Base-by-base conservation (phyloP, 2,113 vertebrate species). In the Hypocryptadius cinnamomeus region DNA sequence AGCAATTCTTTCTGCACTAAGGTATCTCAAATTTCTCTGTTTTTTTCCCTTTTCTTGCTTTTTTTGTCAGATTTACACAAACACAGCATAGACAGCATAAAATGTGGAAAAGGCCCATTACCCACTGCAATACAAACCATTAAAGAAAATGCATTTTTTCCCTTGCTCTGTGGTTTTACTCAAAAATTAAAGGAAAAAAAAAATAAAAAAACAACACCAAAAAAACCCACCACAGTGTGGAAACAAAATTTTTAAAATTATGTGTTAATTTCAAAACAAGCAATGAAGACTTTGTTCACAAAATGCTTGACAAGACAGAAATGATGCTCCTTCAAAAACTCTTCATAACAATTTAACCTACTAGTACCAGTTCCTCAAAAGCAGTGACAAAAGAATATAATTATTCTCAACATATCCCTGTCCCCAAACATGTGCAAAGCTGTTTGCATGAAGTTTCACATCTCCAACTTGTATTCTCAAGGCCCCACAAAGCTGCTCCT, bases 381-480 rank as follows among this genome's bases (percentile, higher is more conserved):
- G 15, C 1, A 37, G 13, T 14, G 25, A 42, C 6, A 4, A 7
- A 73, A 66, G 2, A 53, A 4, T 2, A 54, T 14, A 82, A 42
- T 45, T 73, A 35, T 25, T 54, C 25, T 37, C 15, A 74, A 13
- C 11, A 66, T 3, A 9, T 17, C 48, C 31, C 33, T 18, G 3
- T 40, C 50, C 18, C 35, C 23, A 44, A 8, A 5, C 4, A 35
- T 0, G 13, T 0, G 1, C 20, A 51, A 21, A 20, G 9, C 9
- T 79, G 35, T 45, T 90, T 48, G 9, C 35, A 39, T 2, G 3
- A 45, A 53, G 31, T 20, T 61, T 39, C 5, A 0, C 4, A 21
- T 14, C 54, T 53, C 35, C 40, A 87, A 0, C 19, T 60, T 33
- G 40, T 35, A 51, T 33, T 25, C 33, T 37, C 24, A 10, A 5